phyloP scores from a whole-genome alignment of 2,113 vertebrate genomes.

The Tetrao urogallus region DNA sequence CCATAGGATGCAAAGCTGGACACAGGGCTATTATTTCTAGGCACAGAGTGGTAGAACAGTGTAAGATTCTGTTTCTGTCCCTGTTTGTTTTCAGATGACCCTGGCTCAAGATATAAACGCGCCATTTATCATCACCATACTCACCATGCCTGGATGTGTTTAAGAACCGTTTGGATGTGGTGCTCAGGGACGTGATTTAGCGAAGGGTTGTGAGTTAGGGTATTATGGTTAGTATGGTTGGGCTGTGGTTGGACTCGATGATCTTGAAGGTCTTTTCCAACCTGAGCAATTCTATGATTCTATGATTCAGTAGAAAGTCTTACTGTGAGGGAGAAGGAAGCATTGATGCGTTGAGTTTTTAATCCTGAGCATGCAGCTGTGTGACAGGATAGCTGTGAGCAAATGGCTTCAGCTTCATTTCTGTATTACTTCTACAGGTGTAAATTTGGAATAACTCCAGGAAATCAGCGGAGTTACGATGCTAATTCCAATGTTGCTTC shows the following conservation, averaged over 20 bases:
- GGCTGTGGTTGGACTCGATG: too few species aligned
- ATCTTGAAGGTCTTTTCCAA: too few species aligned
- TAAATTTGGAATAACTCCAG: neutral
- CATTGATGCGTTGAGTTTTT: neutral
- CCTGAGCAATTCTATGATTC: too few species aligned
- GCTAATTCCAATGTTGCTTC: neutral
- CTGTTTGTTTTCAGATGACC: neutral
- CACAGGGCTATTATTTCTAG: neutral
- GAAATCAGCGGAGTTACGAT: neutral
- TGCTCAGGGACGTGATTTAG: too few species aligned
- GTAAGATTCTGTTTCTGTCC: neutral
- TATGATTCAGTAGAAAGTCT: neutral
- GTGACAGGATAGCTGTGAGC: neutral
- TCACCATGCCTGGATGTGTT: too few species aligned
- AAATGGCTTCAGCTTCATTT: neutral
- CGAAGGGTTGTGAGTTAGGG: too few species aligned
- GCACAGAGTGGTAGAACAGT: neutral
- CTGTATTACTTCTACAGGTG: neutral
- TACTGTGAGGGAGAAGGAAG: neutral
- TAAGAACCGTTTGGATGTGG: too few species aligned
- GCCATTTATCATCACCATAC: neutral
- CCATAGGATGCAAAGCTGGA: conserved; percentile 1
- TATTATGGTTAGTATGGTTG: too few species aligned
- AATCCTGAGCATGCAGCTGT: neutral
- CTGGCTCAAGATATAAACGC: neutral